Evolutionary conservation across 2,113 vertebrate species (phyloP), one percentile per base, ranked within the genome.

Genomic region (Oophaga pumilio): DNA sequence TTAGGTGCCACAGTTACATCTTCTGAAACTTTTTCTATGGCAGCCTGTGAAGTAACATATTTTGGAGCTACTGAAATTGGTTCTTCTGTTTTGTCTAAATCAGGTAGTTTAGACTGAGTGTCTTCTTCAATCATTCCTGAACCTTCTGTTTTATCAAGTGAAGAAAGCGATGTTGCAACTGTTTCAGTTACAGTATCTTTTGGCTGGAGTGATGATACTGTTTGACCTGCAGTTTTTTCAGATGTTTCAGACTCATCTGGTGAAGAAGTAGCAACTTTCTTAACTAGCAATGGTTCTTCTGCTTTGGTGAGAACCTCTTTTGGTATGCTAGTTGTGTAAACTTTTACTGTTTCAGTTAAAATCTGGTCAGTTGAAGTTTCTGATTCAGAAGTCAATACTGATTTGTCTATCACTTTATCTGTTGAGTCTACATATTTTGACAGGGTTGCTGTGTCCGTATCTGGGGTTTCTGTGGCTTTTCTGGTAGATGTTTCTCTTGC

Each of bases 381-480:
- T 17, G 52, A 7, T 18, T 59, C 43, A 82, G 80, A 66, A 52
- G 85, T 20, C 43, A 28, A 12, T 74, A 12, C 33, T 33, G 43
- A 6, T 17, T 69, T 79, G 11, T 89, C 90, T 14, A 71, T 0
- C 13, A 89, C 89, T 84, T 49, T 28, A 71, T 84, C 91, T 14
- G 87, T 90, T 89, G 90, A 88, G 89, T 87, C 76, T 90, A 85
- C 22, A 86, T 85, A 59, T 86, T 92, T 89, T 24, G 93, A 92
- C 64, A 88, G 60, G 56, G 91, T 92, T 66, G 86, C 84, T 20
- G 80, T 89, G 69, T 93, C 91, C 83, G 85, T 2, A 84, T 79
- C 88, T 81, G 82, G 89, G 89, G 87, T 90, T 64, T 52, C 60
- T 52, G 74, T 28, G 56, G 6, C 49, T 68, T 64, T 62, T 7